phyloP scores from a whole-genome alignment of 37 sponge, comb jelly and placozoan species.

The Aphrocallistes beatrix region DNA sequence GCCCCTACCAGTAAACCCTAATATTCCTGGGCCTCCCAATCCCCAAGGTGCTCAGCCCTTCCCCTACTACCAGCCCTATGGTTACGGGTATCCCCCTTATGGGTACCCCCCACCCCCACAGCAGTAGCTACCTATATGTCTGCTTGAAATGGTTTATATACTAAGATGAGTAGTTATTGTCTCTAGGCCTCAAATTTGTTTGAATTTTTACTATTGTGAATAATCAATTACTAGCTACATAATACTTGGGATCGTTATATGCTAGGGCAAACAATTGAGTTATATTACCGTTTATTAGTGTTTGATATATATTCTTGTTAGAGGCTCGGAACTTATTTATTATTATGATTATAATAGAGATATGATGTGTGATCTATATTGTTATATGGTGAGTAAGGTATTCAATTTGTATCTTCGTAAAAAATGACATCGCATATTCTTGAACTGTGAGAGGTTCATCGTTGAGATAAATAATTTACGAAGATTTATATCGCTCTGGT shows the following conservation, averaged over 20 bases:
- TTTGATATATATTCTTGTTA: no score
- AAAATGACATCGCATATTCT: no score
- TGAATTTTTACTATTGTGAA: slow-evolving; percentile 8
- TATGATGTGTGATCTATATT: no score
- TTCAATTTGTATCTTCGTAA: no score
- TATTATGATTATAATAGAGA: no score
- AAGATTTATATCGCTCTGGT: no score
- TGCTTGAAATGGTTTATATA: background rate
- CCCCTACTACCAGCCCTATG: background rate
- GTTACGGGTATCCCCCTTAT: background rate
- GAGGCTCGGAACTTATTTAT: no score
- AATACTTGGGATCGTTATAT: background rate
- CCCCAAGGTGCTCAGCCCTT: background rate
- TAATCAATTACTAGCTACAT: background rate
- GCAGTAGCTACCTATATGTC: background rate
- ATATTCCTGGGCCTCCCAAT: background rate
- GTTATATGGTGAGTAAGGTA: no score
- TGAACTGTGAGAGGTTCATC: no score
- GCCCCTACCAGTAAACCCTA: background rate
- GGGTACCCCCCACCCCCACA: background rate
- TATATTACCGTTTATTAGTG: no score
- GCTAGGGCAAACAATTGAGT: background rate
- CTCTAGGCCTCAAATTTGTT: background rate
- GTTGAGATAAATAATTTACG: no score
- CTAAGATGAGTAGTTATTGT: background rate